Base-by-base conservation (phyloP, 2,888 invertebrate species). In the Lordiphosa fenestrarum region DNA sequence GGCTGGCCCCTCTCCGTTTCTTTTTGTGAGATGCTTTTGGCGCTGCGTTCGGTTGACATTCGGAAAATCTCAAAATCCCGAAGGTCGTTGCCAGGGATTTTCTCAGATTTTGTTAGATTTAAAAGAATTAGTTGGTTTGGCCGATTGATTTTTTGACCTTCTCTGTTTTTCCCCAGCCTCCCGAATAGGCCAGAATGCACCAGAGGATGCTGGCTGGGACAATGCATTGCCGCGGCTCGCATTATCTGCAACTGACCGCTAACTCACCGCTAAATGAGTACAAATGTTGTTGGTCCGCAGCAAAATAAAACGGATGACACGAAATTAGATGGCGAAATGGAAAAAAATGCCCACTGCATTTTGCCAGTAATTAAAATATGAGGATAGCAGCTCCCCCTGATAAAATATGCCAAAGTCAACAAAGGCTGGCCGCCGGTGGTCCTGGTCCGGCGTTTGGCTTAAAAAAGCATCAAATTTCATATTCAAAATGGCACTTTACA, bases 71-170 rank as follows among this genome's bases (percentile, higher is more conserved):
- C 87, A 86, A 89, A 89, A 88, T 89, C 88, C 88, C 88, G 86
- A 87, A 89, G 89, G 89, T 89, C 89, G 89, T 88, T 89, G 88
- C 86, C 87, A 86, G 87, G 89, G 89, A 89, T 89, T 89, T 89
- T 88, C 88, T 87, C 80, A 89, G 89, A 89, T 89, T 89, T 89
- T 88, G 88, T 88, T 87, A 89, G 89, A 89, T 89, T 89, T 89
- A 88, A 88, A 89, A 87, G 88, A 89, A 89, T 89, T 89, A 89
- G 89, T 89, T 88, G 88, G 86, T 87, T 61, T 88, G 88, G 87
- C 85, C 89, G 88, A 89, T 89, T 89, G 89, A 89, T 89, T 89
- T 89, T 89, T 88, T 88, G 88, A 88, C 88, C 88, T 89, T 88
- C 88, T 83, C 37, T 51, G 13, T 42, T 40, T 50, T 53, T 51